Evolutionary conservation across 2,888 invertebrate species (phyloP), one percentile per base, ranked within the genome.

Genomic region (Oscheius sp.): DNA sequence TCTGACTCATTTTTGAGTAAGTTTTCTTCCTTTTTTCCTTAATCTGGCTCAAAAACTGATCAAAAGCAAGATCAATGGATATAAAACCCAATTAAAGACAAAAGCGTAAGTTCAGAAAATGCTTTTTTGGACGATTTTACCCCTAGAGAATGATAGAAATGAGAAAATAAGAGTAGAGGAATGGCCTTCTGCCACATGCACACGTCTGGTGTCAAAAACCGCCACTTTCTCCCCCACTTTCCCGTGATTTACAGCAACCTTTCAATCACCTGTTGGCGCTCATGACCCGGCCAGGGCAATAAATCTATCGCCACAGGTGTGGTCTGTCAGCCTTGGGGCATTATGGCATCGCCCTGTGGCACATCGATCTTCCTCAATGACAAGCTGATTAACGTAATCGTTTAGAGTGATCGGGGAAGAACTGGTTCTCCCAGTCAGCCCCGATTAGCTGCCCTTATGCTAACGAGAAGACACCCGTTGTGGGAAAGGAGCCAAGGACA

Each of bases 361-460:
- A 4, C 4, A 15, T 42, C 4, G 12, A n/a, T 48, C 48, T 48
- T 23, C 48, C 5, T 20, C n/a, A 34, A 55, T 55, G 55, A 55
- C 55, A 55, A 55, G 55, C 55, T 55, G 55, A 55, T 55, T 55
- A 55, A 33, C 55, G 55, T 55, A 29, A 55, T 29, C 29, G 29
- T 15, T n/a, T n/a, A n/a, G 55, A 33, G 29, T 29, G 55, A 52
- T 27, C 48, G 48, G 25, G 42, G 29, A 31, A 8, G 27, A 29
- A 55, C 55, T 34, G 23, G 55, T 52, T 33, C 12, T 33, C 8
- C 27, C n/a, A n/a, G n/a, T n/a, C n/a, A 4, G 15, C 53, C n/a
- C n/a, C 55, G 55, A 55, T 55, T 55, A 55, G 34, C 33, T 55
- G 55, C 23, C 55, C 55, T 55, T 55, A 55, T 55, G 55, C 55